A percentile compares a stretch with the other conserved stretches of the same genome.
Conservation (phyloP, 1,140 invertebrate species). For the Homalodisca vitripennis region DNA sequence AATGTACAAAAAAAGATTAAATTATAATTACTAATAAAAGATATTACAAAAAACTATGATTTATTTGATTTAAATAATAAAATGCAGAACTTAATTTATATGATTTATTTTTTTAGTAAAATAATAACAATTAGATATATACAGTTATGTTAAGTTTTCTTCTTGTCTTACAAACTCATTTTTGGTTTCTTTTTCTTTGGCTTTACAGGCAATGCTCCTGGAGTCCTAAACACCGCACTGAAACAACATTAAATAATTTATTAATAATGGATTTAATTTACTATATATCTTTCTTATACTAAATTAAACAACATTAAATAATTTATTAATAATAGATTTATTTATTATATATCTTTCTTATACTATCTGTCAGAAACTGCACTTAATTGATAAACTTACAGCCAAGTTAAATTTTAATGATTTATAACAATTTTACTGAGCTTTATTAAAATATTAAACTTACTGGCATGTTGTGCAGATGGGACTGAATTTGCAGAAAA, state of each 20-base stretch:
- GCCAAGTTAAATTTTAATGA: too few species aligned
- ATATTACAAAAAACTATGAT: neutral
- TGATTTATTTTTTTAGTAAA: neutral
- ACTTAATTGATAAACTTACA: too few species aligned
- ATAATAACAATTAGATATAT: too few species aligned
- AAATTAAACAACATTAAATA: too few species aligned
- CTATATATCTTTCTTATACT: too few species aligned
- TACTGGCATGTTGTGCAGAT: constrained; percentile 97
- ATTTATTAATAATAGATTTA: too few species aligned
- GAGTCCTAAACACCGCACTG: constrained; percentile 81
- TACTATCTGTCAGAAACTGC: too few species aligned
- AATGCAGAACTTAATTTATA: constrained; percentile 1
- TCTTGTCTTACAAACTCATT: constrained; percentile 25
- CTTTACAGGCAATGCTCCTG: constrained; percentile 66
- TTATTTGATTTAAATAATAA: neutral
- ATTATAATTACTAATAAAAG: neutral
- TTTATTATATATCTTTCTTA: too few species aligned
- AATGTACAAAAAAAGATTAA: neutral
- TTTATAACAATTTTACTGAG: too few species aligned
- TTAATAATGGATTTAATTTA: too few species aligned
- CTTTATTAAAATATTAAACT: constrained; percentile 60
- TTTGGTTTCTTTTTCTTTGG: constrained; percentile 68
- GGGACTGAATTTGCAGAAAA: constrained; percentile 96
- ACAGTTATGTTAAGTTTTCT: too few species aligned
- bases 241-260: too few species aligned